Percentiles rank a stretch among this genome's conserved stretches.
Conservation (phyloP, 2,797 vertebrate species). For the Scleropages formosus region DNA sequence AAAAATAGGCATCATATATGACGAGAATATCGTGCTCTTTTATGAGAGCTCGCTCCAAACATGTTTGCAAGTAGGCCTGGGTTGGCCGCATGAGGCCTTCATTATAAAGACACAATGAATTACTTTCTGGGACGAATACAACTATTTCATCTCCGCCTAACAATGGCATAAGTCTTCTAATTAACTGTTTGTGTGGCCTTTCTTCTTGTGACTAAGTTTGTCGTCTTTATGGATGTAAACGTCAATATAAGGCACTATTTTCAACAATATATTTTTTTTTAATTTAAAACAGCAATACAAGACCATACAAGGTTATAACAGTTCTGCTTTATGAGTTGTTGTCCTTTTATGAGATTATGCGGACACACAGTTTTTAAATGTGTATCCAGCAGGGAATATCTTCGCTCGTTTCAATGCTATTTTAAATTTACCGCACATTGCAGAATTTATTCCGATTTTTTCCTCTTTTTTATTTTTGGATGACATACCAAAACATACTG, state of each 20-base stretch:
- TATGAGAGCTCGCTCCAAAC: background rate
- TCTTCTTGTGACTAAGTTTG: constrained; percentile 56
- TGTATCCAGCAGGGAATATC: no score
- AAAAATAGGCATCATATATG: background rate
- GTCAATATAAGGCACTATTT: constrained; percentile 49
- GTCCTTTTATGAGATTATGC: background rate
- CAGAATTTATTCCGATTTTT: no score
- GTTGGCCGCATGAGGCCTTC: constrained; percentile 65
- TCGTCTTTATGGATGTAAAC: constrained; percentile 43
- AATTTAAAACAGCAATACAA: constrained; percentile 1
- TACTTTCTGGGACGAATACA: constrained; percentile 67
- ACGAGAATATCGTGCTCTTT: background rate
- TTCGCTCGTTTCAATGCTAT: no score
- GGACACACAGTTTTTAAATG: background rate
- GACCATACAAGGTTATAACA: background rate
- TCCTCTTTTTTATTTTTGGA: no score
- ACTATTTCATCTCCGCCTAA: constrained; percentile 62
- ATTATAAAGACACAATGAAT: constrained; percentile 67
- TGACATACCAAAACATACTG: no score
- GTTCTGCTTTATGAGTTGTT: background rate
- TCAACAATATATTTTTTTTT: constrained; percentile 40
- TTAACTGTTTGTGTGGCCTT: constrained; percentile 74
- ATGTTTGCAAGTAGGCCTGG: constrained; percentile 57
- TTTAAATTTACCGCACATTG: no score
- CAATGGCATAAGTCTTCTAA: constrained; percentile 55